Conservation (phyloP, 2,888 invertebrate genomes). For the Gandaritis pyraliata region DNA sequence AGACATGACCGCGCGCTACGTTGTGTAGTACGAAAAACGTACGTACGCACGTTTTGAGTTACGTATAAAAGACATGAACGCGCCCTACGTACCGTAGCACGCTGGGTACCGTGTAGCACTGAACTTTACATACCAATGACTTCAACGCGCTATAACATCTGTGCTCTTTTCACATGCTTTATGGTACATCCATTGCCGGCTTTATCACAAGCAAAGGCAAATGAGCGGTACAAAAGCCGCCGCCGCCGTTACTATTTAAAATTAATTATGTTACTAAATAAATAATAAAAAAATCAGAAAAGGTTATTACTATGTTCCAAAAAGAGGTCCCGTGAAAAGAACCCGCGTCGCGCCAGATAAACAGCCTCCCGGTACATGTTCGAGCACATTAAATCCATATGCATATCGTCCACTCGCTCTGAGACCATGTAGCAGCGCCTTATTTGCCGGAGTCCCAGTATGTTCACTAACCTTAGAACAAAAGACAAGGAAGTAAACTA, state of each 20-base stretch:
- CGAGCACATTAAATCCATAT: conserved; percentile 34
- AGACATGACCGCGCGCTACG: no score
- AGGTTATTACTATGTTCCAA: conserved; percentile 36
- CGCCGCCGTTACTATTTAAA: no score
- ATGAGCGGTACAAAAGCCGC: no score
- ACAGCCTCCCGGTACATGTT: conserved; percentile 34
- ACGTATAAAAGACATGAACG: no score
- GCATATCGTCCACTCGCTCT: conserved; percentile 22
- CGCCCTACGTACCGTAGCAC: neutral
- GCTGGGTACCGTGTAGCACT: neutral
- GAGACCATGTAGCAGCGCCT: conserved; percentile 33
- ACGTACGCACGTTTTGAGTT: no score
- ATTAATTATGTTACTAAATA: neutral
- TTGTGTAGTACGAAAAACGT: no score
- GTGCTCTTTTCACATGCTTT: neutral
- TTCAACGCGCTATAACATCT: conserved; percentile 1
- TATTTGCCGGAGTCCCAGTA: conserved; percentile 9
- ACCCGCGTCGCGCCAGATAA: conserved; percentile 34
- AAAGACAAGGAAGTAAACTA: conserved; percentile 5
- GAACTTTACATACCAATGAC: neutral
- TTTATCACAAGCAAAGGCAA: no score
- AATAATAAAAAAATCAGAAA: neutral
- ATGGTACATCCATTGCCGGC: no score
- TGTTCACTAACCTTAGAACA: conserved; percentile 21
- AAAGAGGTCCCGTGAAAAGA: conserved; percentile 35